A percentile compares a stretch with the other conserved stretches of the same genome.
Conservation (phyloP, 2,113 vertebrate genomes). For the Fregetta grallaria region DNA sequence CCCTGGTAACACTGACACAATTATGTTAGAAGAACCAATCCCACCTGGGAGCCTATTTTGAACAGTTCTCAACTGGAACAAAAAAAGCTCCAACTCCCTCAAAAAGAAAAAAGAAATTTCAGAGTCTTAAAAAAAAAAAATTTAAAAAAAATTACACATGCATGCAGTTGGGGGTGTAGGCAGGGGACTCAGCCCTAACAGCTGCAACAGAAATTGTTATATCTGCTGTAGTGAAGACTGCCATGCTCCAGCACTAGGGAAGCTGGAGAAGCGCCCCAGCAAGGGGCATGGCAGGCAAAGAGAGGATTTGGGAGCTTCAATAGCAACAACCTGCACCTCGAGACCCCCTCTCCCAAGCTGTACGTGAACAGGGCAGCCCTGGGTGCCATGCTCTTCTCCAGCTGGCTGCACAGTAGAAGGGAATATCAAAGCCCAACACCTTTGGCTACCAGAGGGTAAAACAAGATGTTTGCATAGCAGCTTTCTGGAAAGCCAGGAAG, state of each 20-base stretch:
- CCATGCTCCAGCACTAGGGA: neutral
- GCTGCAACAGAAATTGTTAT: neutral
- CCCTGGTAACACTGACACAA: slow-evolving; percentile 3
- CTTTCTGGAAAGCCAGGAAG: neutral
- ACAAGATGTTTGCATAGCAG: neutral
- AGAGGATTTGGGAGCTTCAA: neutral
- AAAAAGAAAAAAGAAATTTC: neutral
- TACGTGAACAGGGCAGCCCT: neutral
- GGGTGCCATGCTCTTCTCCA: neutral
- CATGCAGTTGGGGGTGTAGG: neutral
- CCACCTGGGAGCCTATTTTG: neutral
- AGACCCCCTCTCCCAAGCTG: neutral
- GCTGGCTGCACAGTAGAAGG: neutral
- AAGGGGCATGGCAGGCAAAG: neutral
- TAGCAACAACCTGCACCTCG: neutral
- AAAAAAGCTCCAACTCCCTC: neutral
- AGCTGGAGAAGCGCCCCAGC: neutral
- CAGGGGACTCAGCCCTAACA: neutral
- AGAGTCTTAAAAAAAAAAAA: neutral
- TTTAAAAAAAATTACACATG: neutral
- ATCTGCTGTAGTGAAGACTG: neutral
- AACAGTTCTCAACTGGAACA: neutral
- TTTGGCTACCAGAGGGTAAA: neutral
- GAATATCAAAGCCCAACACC: neutral
- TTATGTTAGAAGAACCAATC: neutral